Percentiles rank a stretch among this genome's conserved stretches.
phyloP scores from a whole-genome alignment of 64 coral and sea anemone genomes.

The Montipora efflorescens region DNA sequence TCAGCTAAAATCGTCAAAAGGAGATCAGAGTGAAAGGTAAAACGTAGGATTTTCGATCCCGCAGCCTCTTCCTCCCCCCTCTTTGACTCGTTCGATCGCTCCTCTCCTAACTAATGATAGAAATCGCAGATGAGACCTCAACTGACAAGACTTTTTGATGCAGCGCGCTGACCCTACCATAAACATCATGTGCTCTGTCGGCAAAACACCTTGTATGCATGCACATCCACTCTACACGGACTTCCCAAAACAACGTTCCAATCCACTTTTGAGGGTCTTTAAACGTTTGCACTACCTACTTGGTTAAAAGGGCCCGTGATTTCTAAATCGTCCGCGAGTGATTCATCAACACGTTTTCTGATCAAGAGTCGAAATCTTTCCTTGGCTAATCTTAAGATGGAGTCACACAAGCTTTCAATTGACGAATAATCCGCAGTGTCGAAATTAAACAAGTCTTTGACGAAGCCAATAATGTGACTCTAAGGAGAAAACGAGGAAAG shows the following conservation, averaged over 20 bases:
- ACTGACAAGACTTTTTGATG: not conserved
- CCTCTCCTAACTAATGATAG: no score
- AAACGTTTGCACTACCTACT: not conserved
- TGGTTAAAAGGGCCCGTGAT: not conserved
- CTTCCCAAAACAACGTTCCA: no score
- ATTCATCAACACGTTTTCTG: not conserved
- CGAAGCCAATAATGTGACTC: conserved; percentile 60
- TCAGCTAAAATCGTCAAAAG: no score
- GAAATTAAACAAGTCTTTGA: conserved; percentile 67
- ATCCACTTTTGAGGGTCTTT: not conserved
- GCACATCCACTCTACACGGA: no score
- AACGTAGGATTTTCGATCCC: no score
- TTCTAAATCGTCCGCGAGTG: not conserved
- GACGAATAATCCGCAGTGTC: conserved; percentile 51
- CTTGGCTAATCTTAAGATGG: conserved; percentile 53
- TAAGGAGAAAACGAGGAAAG: not conserved
- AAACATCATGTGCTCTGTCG: not conserved
- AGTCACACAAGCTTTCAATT: conserved; percentile 49
- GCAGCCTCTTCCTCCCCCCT: no score
- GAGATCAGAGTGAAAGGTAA: no score
- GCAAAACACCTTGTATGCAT: not conserved
- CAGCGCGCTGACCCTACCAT: not conserved
- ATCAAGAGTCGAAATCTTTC: conserved; percentile 22
- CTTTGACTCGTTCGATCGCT: no score
- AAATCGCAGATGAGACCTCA: no score